Base-by-base conservation (phyloP, 2,888 invertebrate species). In the Hecatera dysodea region DNA sequence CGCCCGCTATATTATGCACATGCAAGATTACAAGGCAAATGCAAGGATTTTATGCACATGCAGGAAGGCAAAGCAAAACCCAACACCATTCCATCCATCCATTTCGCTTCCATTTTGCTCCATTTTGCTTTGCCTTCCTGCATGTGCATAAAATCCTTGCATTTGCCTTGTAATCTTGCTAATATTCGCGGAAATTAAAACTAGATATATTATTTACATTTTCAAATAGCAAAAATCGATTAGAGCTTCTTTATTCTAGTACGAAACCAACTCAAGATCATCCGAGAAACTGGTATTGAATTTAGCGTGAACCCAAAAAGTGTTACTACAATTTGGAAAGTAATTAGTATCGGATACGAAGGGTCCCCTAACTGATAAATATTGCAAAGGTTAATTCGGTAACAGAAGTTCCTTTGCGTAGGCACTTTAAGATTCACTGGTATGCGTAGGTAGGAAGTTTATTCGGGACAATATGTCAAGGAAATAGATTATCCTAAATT, bases 271-370 rank as follows among this genome's bases (percentile, higher is more conserved):
- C 42, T 44, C 29, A 42, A 65, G 73, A 27, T 59, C 48, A 29
- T 42, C 19, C 27, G 67, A 72, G 53, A 29, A 70, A 61, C 67
- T 68, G 76, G 75, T 85, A 86, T 84, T 85, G 84, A 87, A 87
- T 87, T 88, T 80, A 86, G 71, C 78, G 79, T 70, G 74, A 69
- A 53, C 77, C 84, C 82, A 84, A 87, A 86, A 86, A 83, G 75
- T 72, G 57, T 74, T 70, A 69, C 86, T 85, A 88, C 39, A 15
- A 39, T 89, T 89, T 87, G 83, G 75, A 85, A 89, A 88, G 90
- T 90, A 92, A 92, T 91, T 91, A 92, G 89, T 88, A 85, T 86
- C 81, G 82, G 84, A 86, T 81, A 77, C 70, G 80, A 77, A 74
- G 72, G 82, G 81, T 80, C 84, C 83, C 75, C 78, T 69, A 72